Percentiles rank a stretch among this genome's conserved stretches.
Conservation (phyloP, 2,797 vertebrate species). For the Atherinosoma microstoma region DNA sequence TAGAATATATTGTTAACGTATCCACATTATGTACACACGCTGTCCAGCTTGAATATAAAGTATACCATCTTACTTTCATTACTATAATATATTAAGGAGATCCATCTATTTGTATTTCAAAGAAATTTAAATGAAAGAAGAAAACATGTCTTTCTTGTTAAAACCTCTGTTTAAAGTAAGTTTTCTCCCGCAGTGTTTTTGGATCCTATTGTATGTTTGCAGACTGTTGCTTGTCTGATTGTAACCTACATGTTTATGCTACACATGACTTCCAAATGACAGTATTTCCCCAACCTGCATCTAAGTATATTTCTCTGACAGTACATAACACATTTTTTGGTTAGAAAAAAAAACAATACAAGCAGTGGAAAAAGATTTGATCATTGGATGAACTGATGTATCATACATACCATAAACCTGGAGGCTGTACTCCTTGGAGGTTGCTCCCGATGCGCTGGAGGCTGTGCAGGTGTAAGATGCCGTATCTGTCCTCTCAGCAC, state of each 20-base stretch:
- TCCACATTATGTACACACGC: background rate
- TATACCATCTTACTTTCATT: background rate
- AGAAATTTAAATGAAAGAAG: background rate
- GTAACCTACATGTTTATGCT: background rate
- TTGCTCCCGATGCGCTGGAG: conserved; percentile 87
- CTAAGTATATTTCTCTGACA: background rate
- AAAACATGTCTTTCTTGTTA: background rate
- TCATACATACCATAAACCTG: conserved; percentile 89
- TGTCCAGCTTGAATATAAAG: background rate
- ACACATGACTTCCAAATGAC: background rate
- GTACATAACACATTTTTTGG: background rate
- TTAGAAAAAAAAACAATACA: background rate
- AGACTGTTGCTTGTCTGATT: background rate
- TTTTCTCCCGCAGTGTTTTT: background rate
- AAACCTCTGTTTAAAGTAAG: background rate
- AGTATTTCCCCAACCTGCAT: background rate
- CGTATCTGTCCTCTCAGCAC: conserved; percentile 85
- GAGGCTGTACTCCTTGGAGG: conserved; percentile 89
- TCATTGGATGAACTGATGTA: background rate
- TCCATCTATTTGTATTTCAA: background rate
- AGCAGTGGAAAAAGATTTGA: background rate
- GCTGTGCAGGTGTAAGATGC: conserved; percentile 91
- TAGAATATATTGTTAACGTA: background rate
- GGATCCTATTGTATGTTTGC: background rate
- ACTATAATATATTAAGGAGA: background rate